Evolutionary conservation across 1,140 invertebrate genomes (phyloP).

Genomic region (Phthorimaea operculella): DNA sequence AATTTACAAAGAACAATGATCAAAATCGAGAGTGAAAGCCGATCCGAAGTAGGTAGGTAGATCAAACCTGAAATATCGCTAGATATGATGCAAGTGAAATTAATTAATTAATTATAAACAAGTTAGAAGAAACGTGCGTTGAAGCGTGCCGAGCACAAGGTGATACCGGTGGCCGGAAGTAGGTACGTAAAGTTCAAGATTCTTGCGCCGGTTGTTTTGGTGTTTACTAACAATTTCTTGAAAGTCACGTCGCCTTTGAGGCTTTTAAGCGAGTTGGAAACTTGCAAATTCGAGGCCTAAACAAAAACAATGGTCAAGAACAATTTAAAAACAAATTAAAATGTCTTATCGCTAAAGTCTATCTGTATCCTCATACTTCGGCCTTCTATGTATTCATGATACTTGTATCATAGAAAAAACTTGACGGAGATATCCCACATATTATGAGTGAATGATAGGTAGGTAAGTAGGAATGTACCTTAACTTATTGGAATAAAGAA

Average conservation of each 20-base stretch:
- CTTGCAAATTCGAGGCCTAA: too few species aligned
- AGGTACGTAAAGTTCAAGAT: background rate
- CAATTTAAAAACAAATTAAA: too few species aligned
- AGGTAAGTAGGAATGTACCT: too few species aligned
- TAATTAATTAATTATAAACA: conserved; percentile 11
- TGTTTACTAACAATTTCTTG: background rate
- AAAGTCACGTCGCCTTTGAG: background rate
- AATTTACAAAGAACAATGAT: conserved; percentile 23
- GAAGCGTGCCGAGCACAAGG: background rate
- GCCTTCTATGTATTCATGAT: too few species aligned
- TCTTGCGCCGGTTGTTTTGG: background rate
- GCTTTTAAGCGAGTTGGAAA: too few species aligned
- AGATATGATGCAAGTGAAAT: conserved; percentile 26
- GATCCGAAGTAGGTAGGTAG: conserved; percentile 26
- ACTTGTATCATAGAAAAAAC: too few species aligned
- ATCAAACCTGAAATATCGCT: conserved; percentile 19
- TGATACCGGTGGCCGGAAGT: background rate
- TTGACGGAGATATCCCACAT: too few species aligned
- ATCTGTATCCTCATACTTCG: too few species aligned
- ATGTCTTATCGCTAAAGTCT: too few species aligned
- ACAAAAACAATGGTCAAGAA: too few species aligned
- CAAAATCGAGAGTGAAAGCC: conserved; percentile 37
- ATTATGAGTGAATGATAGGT: too few species aligned
- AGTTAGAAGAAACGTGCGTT: conserved; percentile 3
- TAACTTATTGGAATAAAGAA: too few species aligned